Evolutionary conservation across 2,113 vertebrate species (phyloP).

Genomic region (Halcyon malimbica): DNA sequence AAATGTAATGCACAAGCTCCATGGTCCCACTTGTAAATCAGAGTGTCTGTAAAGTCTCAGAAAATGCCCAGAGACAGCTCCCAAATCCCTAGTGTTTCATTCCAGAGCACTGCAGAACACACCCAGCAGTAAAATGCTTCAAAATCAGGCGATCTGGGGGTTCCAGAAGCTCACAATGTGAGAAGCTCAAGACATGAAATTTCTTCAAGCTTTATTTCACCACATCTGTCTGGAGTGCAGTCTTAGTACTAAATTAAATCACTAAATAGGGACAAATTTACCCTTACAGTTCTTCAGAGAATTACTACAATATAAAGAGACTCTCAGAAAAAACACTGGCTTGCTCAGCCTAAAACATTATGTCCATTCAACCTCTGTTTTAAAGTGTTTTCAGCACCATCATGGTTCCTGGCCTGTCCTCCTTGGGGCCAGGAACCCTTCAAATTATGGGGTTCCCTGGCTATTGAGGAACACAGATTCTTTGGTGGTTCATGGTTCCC

Average conservation of each 20-base stretch:
- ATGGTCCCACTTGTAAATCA: neutral
- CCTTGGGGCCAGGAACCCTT: neutral
- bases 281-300: neutral
- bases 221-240: neutral
- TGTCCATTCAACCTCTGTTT: neutral
- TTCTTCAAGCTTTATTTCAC: neutral
- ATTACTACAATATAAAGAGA: neutral
- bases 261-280: neutral
- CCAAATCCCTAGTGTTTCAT: neutral
- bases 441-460: neutral
- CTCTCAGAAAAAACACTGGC: neutral
- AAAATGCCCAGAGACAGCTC: neutral
- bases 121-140: neutral
- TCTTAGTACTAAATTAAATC: neutral
- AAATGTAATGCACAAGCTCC: neutral
- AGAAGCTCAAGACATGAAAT: neutral
- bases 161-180: neutral
- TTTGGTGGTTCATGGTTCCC: neutral
- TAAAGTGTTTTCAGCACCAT: neutral
- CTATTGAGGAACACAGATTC: neutral
- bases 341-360: neutral
- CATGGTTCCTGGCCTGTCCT: neutral
- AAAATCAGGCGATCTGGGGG: accelerated
- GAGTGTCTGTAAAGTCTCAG: neutral
- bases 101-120: neutral